phyloP scores from a whole-genome alignment of 2,888 invertebrate genomes.

The Epiblema foenella region DNA sequence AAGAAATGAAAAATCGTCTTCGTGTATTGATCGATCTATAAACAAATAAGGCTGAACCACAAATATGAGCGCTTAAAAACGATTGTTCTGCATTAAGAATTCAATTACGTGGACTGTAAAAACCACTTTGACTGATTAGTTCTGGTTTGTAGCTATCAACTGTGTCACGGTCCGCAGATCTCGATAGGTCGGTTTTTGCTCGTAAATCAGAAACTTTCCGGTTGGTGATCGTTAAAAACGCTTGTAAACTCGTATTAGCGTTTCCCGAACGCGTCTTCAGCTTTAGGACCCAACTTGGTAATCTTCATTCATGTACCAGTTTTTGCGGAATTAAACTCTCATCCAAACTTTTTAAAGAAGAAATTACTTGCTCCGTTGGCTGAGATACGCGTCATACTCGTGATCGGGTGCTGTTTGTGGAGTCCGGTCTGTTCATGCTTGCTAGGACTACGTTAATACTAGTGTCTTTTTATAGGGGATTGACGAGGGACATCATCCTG shows the following conservation, averaged over 20 bases:
- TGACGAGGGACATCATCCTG: too few species aligned
- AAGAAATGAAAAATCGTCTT: too few species aligned
- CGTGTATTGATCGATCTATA: background rate
- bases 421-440: too few species aligned
- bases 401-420: too few species aligned
- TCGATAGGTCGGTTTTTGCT: conserved; percentile 25
- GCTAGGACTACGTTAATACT: too few species aligned
- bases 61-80: background rate
- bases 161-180: conserved; percentile 8
- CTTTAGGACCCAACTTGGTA: too few species aligned
- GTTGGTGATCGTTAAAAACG: background rate
- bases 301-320: too few species aligned
- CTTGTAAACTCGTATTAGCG: background rate
- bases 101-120: conserved; percentile 1
- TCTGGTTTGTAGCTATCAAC: conserved; percentile 12
- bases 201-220: conserved; percentile 19
- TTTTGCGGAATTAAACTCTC: too few species aligned
- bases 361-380: background rate
- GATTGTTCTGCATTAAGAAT: background rate
- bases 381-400: too few species aligned
- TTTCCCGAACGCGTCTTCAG: too few species aligned
- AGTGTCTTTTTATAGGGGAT: too few species aligned
- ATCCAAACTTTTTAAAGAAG: too few species aligned
- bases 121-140: conserved; percentile 32
- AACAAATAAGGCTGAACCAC: background rate